phyloP scores from a whole-genome alignment of 2,797 vertebrate genomes.

The Anomalospiza imberbis region DNA sequence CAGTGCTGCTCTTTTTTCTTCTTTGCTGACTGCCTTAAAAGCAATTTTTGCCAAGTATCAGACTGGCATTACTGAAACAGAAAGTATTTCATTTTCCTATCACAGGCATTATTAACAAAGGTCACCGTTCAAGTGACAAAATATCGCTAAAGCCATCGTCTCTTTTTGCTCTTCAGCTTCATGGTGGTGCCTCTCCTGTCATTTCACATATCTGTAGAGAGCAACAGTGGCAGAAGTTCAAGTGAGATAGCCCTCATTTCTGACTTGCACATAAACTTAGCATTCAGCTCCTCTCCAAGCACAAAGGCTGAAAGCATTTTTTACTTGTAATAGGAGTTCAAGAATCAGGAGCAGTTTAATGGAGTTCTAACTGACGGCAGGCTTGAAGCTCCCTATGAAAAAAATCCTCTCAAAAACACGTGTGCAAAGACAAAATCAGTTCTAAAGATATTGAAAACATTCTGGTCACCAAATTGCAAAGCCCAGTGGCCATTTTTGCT shows the following conservation, averaged over 20 bases:
- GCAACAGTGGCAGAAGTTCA: not conserved
- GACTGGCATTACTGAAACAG: not conserved
- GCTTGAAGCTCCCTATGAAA: not conserved
- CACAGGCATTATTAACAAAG: not conserved
- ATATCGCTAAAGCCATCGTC: not conserved
- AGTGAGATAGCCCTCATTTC: not conserved
- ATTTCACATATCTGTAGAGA: not conserved
- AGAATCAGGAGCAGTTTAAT: not conserved
- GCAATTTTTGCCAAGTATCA: not conserved
- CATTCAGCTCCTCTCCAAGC: not conserved
- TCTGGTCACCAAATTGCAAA: not conserved
- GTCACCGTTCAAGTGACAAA: not conserved
- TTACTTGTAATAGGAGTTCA: not conserved
- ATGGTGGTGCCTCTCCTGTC: not conserved
- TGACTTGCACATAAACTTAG: not conserved
- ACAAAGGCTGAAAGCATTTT: not conserved
- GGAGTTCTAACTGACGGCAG: not conserved
- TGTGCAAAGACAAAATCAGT: not conserved
- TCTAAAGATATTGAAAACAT: not conserved
- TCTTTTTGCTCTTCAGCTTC: not conserved
- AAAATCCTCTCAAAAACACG: not conserved
- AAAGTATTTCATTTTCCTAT: constrained; percentile 25
- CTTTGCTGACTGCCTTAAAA: not conserved
- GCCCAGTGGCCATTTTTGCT: not conserved
- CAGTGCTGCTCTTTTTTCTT: not conserved